Percentiles rank a stretch among this genome's conserved stretches.
Evolutionary conservation across 1,140 invertebrate genomes (phyloP).

Genomic region (Tetramorium parvispinum): DNA sequence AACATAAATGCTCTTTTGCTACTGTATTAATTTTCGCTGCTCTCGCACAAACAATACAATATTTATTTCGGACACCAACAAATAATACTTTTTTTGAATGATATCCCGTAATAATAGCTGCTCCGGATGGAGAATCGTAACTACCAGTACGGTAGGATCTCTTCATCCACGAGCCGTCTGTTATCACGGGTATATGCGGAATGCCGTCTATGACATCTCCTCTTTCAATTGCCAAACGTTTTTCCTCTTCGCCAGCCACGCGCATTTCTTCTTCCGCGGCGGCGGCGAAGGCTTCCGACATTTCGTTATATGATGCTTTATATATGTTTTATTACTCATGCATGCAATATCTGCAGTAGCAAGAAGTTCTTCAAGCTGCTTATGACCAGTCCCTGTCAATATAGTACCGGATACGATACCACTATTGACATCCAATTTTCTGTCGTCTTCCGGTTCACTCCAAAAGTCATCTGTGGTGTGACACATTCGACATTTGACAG

Average conservation of each 20-base stretch:
- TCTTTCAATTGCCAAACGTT: neutral
- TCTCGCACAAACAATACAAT: neutral
- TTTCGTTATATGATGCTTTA: no score
- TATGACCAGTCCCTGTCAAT: no score
- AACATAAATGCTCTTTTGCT: neutral
- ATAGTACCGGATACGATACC: neutral
- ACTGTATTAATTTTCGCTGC: neutral
- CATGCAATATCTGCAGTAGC: no score
- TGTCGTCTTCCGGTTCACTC: neutral
- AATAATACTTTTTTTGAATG: neutral
- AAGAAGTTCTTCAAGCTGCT: no score
- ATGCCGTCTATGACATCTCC: neutral
- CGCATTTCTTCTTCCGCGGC: slow-evolving; percentile 8
- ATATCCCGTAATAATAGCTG: neutral
- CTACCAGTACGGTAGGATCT: neutral
- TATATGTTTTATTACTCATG: no score
- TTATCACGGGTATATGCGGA: slow-evolving; percentile 17
- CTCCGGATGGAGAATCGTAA: neutral
- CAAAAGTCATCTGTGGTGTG: neutral
- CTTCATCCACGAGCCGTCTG: slow-evolving; percentile 19
- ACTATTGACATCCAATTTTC: neutral
- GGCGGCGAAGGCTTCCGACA: neutral
- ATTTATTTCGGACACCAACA: neutral
- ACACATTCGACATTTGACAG: slow-evolving; percentile 2
- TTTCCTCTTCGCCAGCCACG: slow-evolving; percentile 1